Evolutionary conservation across 2,888 invertebrate species (phyloP).

Genomic region (Germaria angustata): DNA sequence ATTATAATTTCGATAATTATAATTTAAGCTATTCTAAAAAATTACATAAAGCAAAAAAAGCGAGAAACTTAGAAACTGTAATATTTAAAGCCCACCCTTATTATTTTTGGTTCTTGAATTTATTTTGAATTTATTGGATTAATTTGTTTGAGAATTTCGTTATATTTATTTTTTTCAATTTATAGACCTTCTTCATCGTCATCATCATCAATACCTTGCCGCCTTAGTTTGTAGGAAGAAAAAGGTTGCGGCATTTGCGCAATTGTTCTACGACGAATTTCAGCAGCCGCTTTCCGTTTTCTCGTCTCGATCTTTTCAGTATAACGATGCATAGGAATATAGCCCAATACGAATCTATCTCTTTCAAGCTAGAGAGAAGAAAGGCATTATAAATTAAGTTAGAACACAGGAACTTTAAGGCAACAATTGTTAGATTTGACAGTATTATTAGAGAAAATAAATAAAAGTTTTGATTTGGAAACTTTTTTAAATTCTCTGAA

Average conservation of each 20-base stretch:
- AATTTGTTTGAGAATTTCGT: neutral
- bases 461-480: no score
- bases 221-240: slow-evolving; percentile 13
- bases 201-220: slow-evolving; percentile 10
- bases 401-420: neutral
- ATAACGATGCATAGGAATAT: slow-evolving; percentile 68
- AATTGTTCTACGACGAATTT: slow-evolving; percentile 1
- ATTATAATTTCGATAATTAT: no score
- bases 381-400: neutral
- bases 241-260: neutral
- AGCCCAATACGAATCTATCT: slow-evolving; percentile 67
- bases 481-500: no score
- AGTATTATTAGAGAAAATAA: no score
- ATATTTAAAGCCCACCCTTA: slow-evolving; percentile 24
- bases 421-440: no score
- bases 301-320: slow-evolving; percentile 42
- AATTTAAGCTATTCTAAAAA: slow-evolving; percentile 5
- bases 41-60: neutral
- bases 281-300: neutral
- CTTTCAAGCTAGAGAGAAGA: slow-evolving; percentile 59
- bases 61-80: neutral
- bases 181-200: slow-evolving; percentile 60
- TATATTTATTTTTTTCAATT: neutral
- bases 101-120: slow-evolving; percentile 6
- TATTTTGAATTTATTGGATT: neutral